A percentile compares a stretch with the other conserved stretches of the same genome.
Conservation (phyloP, 2,113 vertebrate species). For the Chionis minor region DNA sequence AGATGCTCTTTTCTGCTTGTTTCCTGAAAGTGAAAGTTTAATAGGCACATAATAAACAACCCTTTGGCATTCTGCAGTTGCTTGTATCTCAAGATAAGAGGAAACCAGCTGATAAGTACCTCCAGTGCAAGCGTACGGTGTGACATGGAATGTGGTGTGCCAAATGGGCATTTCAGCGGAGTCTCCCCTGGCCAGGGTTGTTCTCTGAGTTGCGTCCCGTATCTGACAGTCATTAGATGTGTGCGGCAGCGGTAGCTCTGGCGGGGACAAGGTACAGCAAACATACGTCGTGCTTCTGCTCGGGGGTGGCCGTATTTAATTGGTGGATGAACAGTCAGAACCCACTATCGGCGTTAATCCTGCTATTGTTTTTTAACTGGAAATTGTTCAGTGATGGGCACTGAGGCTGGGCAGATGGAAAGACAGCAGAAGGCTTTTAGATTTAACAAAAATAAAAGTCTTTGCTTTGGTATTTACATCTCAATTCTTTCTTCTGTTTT, state of each 20-base stretch:
- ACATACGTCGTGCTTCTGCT: neutral
- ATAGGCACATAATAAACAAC: neutral
- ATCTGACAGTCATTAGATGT: rapidly evolving
- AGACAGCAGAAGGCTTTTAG: neutral
- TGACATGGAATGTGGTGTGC: neutral
- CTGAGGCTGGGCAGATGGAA: neutral
- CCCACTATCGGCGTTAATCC: neutral
- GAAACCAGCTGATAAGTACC: neutral
- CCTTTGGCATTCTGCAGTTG: neutral
- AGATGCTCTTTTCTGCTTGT: neutral
- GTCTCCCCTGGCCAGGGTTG: neutral
- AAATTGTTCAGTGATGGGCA: neutral
- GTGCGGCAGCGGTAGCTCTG: neutral
- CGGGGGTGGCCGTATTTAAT: neutral
- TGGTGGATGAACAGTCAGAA: neutral
- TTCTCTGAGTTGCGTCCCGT: neutral
- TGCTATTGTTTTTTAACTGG: neutral
- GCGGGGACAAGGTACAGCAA: neutral
- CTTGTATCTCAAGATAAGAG: neutral
- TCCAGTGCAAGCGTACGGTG: neutral
- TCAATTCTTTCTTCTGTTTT: neutral
- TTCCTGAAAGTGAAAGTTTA: neutral
- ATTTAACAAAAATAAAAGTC: neutral
- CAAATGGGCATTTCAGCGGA: neutral
- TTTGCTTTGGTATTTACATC: neutral